Evolutionary conservation across 64 coral and sea anemone genomes (phyloP).

Genomic region (Acropora yongei): DNA sequence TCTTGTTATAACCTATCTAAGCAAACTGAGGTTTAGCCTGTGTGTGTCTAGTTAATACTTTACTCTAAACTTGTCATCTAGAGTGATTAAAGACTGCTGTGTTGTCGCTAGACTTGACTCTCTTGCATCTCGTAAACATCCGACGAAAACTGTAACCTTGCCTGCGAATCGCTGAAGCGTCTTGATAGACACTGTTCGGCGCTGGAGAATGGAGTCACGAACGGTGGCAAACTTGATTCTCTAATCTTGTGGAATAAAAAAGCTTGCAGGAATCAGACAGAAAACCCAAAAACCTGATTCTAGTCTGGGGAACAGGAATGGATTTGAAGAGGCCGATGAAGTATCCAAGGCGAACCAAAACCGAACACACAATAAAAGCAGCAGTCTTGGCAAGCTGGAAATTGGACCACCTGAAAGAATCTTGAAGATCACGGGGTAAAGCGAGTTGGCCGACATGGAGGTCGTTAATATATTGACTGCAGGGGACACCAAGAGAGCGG

Average conservation of each 20-base stretch:
- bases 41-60: too few relatives aligned
- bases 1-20: too few relatives aligned
- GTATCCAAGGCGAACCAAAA: constrained; percentile 24
- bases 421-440: neutral
- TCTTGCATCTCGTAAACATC: too few relatives aligned
- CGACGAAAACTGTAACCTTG: too few relatives aligned
- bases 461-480: constrained; percentile 48
- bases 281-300: constrained; percentile 45
- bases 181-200: too few relatives aligned
- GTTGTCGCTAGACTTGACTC: too few relatives aligned
- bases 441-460: constrained; percentile 18
- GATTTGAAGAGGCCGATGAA: constrained; percentile 22
- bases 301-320: neutral
- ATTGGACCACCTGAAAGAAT: neutral
- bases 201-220: too few relatives aligned
- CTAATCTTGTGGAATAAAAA: constrained; percentile 19
- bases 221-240: too few relatives aligned
- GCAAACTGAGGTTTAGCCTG: too few relatives aligned
- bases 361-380: constrained; percentile 4
- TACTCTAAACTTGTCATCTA: too few relatives aligned
- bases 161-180: too few relatives aligned
- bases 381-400: constrained; percentile 25
- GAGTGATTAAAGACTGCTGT: too few relatives aligned
- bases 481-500: constrained; percentile 31
- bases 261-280: constrained; percentile 23